Conservation (phyloP, 2,888 invertebrate genomes). For the Polydrusus tereticollis region DNA sequence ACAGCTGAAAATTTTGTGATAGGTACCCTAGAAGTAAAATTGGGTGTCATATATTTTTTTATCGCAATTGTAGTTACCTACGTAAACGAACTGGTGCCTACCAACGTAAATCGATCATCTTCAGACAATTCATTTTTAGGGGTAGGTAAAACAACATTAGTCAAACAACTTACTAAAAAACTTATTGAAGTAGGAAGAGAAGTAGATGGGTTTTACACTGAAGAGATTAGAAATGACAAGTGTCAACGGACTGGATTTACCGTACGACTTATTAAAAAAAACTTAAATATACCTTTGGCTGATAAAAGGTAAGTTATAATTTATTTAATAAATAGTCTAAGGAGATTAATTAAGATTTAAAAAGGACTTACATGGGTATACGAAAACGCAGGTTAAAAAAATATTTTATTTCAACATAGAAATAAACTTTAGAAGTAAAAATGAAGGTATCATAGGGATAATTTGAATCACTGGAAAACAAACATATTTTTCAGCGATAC, state of each 20-base stretch:
- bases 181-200: constrained; percentile 59
- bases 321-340: neutral
- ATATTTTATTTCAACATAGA: no score
- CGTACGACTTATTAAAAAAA: constrained; percentile 70
- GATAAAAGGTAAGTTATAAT: constrained; percentile 64
- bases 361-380: no score
- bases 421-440: no score
- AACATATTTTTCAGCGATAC: no score
- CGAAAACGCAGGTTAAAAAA: no score
- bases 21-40: no score
- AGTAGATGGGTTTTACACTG: constrained; percentile 75
- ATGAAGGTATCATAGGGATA: no score
- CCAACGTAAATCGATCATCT: neutral
- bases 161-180: constrained; percentile 68
- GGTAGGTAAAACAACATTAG: constrained; percentile 77
- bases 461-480: no score
- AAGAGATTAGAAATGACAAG: constrained; percentile 70
- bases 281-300: constrained; percentile 69
- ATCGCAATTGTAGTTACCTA: no score
- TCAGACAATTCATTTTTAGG: constrained; percentile 63
- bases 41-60: no score
- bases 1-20: no score
- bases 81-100: no score
- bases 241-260: constrained; percentile 75
- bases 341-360: neutral